Evolutionary conservation across 2,113 vertebrate genomes (phyloP), one percentile per base, ranked within the genome.

Genomic region (Coptodon rendalli): DNA sequence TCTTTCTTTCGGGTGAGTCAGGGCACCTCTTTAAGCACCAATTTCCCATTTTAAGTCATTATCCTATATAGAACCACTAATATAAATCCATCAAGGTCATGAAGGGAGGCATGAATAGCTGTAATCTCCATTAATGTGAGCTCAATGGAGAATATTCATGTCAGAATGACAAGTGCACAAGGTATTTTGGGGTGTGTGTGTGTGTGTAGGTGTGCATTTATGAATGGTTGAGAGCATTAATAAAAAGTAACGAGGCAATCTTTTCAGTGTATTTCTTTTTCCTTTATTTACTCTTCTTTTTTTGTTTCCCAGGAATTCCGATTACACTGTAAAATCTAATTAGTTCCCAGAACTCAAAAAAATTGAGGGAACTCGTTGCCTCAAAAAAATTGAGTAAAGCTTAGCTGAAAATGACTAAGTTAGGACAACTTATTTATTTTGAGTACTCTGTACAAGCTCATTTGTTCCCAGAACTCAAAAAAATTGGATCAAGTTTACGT

Each of bases 41-140:
- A 80, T 86, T 91, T 86, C 22, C 40, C 52, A 61, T 93, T 91
- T 88, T 50, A 89, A 88, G 86, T 80, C 45, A 85, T 82, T 43
- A 63, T 84, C 71, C 73, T 81, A 81, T 84, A 79, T 61, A 91
- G 57, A 89, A 53, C 34, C 24, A 59, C 57, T 78, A 52, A 84
- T 90, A 57, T 86, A 81, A 89, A 63, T 82, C 78, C 82, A 89
- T 80, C 81, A 89, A 89, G 83, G 88, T 90, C 89, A 79, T 16
- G 50, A 61, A 87, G 36, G 17, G 56, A 84, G 59, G 40, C 59
- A 29, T 87, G 80, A 83, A 90, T 87, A 79, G 63, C 84, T 87
- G 52, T 40, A 88, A 90, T 88, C 84, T 90, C 48, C 82, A 80
- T 83, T 89, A 84, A 91, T 86, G 56, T 29, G 83, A 71, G 73